Evolutionary conservation across 2,888 invertebrate species (phyloP), one percentile per base, ranked within the genome.

Genomic region (Melinaea menophilus): DNA sequence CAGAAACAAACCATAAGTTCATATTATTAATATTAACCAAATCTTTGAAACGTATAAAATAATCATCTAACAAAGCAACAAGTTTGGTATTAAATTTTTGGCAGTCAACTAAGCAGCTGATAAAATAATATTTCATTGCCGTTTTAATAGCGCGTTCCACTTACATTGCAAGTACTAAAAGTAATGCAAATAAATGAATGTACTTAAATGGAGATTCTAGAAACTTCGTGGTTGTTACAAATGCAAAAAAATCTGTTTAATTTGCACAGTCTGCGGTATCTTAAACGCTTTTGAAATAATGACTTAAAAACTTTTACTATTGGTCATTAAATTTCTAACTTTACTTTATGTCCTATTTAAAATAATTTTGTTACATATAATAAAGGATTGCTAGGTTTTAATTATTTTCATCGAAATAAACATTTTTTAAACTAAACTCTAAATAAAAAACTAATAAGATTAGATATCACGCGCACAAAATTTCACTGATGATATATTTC

Each of bases 11-110:
- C 22, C 22, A 22, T 22, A 37, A 37, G 37, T 37, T 37, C 2
- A 5, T 37, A 37, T 37, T 37, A 37, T 37, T 37, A 37, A 41
- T 41, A 41, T 9, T 41, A 41, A 41, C 41, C 41, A 41, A 41
- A 41, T 41, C 31, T 31, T 51, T 51, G 11, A 51, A 51, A 51
- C 46, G 22, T 57, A 60, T 57, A 35, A 60, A 51, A 56, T 60
- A 58, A 54, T 54, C 56, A 58, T 61, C 65, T 59, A 58, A 63
- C 63, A 47, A 65, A 31, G 69, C 69, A 70, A 70, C 69, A 70
- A 63, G 70, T 69, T 22, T 56, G 59, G 61, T 62, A 69, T 67
- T 69, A 70, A 68, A 65, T 67, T 65, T 68, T 70, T 70, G 67
- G 68, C 70, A 69, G 65, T 61, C 57, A 62, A 56, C 66, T 64